phyloP scores from a whole-genome alignment of 1,140 invertebrate species.

The Camponotus vicinus region DNA sequence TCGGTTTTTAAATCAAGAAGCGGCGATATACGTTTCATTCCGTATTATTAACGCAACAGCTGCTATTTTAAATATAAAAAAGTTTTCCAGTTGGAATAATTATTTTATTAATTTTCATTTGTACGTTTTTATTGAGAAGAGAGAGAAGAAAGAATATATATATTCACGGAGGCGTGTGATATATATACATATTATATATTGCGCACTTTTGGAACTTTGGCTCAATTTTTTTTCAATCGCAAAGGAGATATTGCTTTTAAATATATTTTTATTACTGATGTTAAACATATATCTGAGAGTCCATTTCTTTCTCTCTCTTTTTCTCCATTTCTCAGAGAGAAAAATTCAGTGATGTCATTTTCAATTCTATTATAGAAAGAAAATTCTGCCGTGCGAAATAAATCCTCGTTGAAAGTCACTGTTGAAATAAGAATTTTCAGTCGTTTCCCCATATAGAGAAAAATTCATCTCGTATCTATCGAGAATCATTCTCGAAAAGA shows the following conservation, averaged over 20 bases:
- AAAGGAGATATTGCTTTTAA: constrained; percentile 21
- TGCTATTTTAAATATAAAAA: constrained; percentile 46
- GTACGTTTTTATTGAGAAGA: constrained; percentile 47
- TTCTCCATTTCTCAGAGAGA: not conserved
- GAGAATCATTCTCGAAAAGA: not conserved
- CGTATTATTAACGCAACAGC: constrained; percentile 37
- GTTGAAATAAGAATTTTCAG: not conserved
- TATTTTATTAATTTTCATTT: constrained; percentile 61
- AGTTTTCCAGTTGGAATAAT: constrained; percentile 59
- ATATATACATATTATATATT: constrained; percentile 12
- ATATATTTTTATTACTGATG: constrained; percentile 42
- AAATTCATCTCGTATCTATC: not conserved
- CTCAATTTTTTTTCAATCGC: constrained; percentile 53
- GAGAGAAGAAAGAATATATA: constrained; percentile 21
- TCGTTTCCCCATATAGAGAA: too few relatives aligned
- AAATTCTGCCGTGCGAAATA: constrained; percentile 21
- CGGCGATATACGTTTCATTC: constrained; percentile 30
- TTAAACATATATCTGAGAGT: constrained; percentile 16
- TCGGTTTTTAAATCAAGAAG: constrained; percentile 32
- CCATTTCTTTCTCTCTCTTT: not conserved
- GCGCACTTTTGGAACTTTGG: constrained; percentile 47
- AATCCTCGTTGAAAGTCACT: constrained; percentile 17
- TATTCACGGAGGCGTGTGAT: constrained; percentile 13
- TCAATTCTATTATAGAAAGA: not conserved
- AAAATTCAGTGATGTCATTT: not conserved